Evolutionary conservation across 2,113 vertebrate genomes (phyloP), one percentile per base, ranked within the genome.

Genomic region (Ia io): DNA sequence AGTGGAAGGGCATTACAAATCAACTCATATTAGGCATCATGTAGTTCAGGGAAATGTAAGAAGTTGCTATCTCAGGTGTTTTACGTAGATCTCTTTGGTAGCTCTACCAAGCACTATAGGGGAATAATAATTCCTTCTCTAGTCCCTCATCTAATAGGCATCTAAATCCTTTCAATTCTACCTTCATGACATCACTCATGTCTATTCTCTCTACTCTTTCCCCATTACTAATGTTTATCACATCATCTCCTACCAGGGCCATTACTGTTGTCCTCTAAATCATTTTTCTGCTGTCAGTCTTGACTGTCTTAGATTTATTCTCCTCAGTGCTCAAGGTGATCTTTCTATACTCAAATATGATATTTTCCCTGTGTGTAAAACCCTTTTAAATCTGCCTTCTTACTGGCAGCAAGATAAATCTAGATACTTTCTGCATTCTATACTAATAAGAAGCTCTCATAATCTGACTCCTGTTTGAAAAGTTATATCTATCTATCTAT

Each of bases 401-500:
- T 7, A 73, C 30, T 90, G 71, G 65, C 35, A 88, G 56, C 17
- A 77, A 70, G 51, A 84, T 79, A 70, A 92, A 90, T 70, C 35
- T 63, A 77, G 40, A 71, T 17, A 71, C 18, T 90, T 84, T 78
- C 84, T 92, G 20, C 3, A 59, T 85, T 30, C 32, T 42, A 35
- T 17, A 56, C 53, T 56, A 56, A 56, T 22, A 74, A 61, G 53
- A 82, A 63, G 6, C 32, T 77, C 16, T 40, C 3, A 74, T 84
- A 70, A 83, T 63, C 61, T 90, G 40, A 13, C 22, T 92, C 40
- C 30, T 78, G 12, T 96, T 93, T 92, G 88, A 94, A n/a, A 89
- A 61, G 20, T 53, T 80, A 5, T 73, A 22, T 42, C 9, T 70
- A 12, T 23, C 6, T 9, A 40, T 56, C 53, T 51, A 23, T 56